Evolutionary conservation across 2,888 invertebrate species (phyloP).

Genomic region (Bedellia somnulentella): DNA sequence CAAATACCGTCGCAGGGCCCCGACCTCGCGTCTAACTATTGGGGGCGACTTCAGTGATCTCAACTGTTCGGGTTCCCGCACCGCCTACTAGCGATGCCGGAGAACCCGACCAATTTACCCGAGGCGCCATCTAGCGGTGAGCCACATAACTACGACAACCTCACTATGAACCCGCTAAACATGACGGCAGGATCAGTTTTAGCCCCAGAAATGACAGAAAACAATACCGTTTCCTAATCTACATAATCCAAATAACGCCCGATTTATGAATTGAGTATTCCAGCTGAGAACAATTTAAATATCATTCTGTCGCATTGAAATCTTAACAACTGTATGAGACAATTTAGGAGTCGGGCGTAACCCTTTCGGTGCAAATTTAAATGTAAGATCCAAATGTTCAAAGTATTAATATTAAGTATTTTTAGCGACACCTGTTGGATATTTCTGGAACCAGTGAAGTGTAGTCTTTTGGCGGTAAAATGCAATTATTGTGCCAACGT

Average conservation of each 20-base stretch:
- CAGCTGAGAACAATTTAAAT: too few relatives aligned
- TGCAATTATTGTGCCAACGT: constrained; percentile 51
- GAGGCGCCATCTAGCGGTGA: constrained; percentile 49
- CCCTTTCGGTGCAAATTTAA: too few relatives aligned
- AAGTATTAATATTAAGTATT: constrained; percentile 11
- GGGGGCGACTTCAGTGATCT: constrained; percentile 93
- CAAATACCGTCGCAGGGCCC: constrained; percentile 87
- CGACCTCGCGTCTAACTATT: constrained; percentile 80
- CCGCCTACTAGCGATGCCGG: constrained; percentile 68
- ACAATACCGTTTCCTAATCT: constrained; percentile 38
- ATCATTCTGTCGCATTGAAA: too few relatives aligned
- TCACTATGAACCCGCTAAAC: constrained; percentile 49
- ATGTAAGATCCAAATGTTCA: too few relatives aligned
- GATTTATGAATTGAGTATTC: too few relatives aligned
- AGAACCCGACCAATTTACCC: constrained; percentile 58
- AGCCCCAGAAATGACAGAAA: constrained; percentile 37
- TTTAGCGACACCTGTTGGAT: too few relatives aligned
- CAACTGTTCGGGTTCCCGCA: constrained; percentile 86
- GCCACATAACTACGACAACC: constrained; percentile 52
- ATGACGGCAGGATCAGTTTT: constrained; percentile 43
- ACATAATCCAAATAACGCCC: constrained; percentile 10
- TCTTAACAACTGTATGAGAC: too few relatives aligned
- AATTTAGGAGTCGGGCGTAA: too few relatives aligned
- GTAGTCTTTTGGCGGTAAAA: background rate
- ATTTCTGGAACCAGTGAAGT: background rate